Conservation (phyloP, 2,113 vertebrate species). For the Prochilodus magdalenae region DNA sequence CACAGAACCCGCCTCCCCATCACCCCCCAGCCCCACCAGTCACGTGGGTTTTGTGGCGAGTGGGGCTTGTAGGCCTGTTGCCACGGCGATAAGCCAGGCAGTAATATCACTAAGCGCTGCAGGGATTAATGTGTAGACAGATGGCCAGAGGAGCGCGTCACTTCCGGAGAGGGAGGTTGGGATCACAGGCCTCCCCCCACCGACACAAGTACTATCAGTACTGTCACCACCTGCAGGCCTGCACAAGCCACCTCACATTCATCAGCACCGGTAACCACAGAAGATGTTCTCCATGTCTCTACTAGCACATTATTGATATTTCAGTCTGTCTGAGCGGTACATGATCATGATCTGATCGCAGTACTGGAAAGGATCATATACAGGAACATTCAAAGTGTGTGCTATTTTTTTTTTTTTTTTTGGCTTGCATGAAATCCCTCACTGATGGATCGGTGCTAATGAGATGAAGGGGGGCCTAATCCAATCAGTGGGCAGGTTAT, state of each 20-base stretch:
- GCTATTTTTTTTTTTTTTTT: no score
- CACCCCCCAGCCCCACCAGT: conserved; percentile 62
- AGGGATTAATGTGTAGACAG: conserved; percentile 82
- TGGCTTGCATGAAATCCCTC: no score
- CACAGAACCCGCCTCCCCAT: conserved; percentile 15
- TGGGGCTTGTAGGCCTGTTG: conserved; percentile 80
- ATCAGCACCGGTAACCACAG: neutral
- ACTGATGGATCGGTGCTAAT: no score
- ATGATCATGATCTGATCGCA: no score
- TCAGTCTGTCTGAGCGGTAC: no score
- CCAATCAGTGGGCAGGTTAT: no score
- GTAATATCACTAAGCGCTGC: conserved; percentile 81
- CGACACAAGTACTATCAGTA: conserved; percentile 49
- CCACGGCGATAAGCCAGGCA: conserved; percentile 78
- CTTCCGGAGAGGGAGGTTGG: conserved; percentile 71
- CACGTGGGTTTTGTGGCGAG: conserved; percentile 70
- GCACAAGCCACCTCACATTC: conserved; percentile 33
- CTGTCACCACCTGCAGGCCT: conserved; percentile 47
- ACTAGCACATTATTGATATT: no score
- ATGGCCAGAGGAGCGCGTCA: conserved; percentile 74
- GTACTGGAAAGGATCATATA: no score
- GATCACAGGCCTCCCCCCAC: conserved; percentile 28
- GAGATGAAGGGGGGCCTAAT: no score
- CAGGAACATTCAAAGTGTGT: no score
- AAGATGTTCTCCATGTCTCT: neutral